Conservation (phyloP, 2,888 invertebrate genomes). For the Agrotis exclamationis region DNA sequence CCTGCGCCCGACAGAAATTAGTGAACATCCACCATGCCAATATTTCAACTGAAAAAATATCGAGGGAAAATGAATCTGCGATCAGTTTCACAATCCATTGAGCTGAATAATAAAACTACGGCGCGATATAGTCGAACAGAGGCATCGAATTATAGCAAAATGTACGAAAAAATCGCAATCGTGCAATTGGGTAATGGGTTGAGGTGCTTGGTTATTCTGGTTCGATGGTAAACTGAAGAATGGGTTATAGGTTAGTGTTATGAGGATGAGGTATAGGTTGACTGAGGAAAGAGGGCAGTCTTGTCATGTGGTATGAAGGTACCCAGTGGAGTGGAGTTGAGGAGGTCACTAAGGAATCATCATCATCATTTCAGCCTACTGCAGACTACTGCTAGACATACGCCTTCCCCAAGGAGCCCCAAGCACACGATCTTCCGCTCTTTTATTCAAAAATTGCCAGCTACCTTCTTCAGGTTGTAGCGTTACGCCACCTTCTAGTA, state of each 20-base stretch:
- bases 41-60: constrained; percentile 42
- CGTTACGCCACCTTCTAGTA: too few relatives aligned
- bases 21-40: constrained; percentile 34
- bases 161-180: constrained; percentile 44
- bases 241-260: constrained; percentile 2
- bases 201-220: constrained; percentile 47
- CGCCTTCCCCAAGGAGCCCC: too few relatives aligned
- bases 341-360: not conserved
- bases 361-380: too few relatives aligned
- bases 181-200: constrained; percentile 47
- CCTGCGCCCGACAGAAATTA: constrained; percentile 59
- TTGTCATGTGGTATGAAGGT: not conserved
- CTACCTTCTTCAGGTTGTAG: too few relatives aligned
- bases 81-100: constrained; percentile 75
- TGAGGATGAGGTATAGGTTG: not conserved
- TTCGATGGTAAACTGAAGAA: constrained; percentile 41
- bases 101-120: constrained; percentile 74
- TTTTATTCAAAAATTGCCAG: too few relatives aligned
- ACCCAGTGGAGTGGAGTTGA: not conserved
- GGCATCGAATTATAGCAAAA: constrained; percentile 46
- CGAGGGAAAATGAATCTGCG: constrained; percentile 62
- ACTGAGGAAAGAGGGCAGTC: not conserved
- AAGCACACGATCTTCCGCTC: too few relatives aligned
- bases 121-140: constrained; percentile 51
- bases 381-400: too few relatives aligned